These are phyloP conservation scores for Hemicrepidius hirtus DNA, from an alignment of 2,888 invertebrate species.

Conservation along the genomic window DNA sequence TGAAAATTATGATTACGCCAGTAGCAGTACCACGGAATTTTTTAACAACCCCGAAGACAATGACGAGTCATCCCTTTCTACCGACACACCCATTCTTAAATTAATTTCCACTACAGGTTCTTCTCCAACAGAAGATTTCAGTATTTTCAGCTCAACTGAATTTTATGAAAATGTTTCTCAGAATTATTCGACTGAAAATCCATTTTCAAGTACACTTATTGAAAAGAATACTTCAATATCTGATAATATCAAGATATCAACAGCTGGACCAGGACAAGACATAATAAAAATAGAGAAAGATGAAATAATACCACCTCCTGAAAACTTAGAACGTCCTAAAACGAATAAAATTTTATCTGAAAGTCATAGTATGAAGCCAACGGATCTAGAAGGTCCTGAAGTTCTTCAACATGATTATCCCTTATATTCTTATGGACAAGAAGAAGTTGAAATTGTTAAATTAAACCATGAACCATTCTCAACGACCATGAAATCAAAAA, in stretches of 20 bases:
- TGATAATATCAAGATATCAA: neutral
- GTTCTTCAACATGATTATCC: constrained; percentile 71
- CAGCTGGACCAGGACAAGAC: constrained; percentile 27
- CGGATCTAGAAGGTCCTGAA: constrained; percentile 63
- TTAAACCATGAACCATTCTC: constrained; percentile 64
- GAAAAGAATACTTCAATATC: neutral
- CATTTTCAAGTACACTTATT: neutral
- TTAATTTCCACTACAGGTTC: constrained; percentile 3
- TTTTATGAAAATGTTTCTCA: neutral
- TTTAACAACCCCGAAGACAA: neutral
- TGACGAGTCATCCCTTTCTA: neutral
- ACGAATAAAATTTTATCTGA: constrained; percentile 41
- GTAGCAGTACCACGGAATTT: neutral
- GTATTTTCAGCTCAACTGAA: neutral
- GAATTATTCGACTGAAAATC: constrained; percentile 8
- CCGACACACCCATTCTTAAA: neutral
- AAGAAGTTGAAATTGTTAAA: constrained; percentile 72
- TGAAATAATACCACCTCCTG: constrained; percentile 28
- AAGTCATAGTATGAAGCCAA: constrained; percentile 59
- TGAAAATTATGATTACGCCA: constrained; percentile 7
- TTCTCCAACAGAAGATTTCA: constrained; percentile 5
- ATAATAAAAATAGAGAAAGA: constrained; percentile 48
- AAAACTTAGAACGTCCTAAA: constrained; percentile 29
- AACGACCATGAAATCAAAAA: constrained; percentile 64
- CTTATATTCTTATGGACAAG: constrained; percentile 69